Conservation (phyloP, 2,797 vertebrate genomes). For the Varecia variegata region DNA sequence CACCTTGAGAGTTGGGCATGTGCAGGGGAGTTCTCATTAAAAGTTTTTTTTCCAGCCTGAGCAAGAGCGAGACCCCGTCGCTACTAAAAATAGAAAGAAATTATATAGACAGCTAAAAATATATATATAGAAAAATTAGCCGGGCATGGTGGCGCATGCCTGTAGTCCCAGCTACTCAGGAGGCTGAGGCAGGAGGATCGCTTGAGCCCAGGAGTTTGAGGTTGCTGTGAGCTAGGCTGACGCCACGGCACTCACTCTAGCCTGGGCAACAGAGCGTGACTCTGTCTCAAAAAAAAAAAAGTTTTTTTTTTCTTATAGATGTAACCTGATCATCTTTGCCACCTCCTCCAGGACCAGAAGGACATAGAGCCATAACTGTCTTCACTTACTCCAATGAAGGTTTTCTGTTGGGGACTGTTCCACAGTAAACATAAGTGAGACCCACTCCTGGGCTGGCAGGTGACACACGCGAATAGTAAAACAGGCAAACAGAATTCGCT, state of each 20-base stretch:
- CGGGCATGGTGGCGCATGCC: too few species aligned
- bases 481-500: not conserved
- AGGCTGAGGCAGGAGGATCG: too few species aligned
- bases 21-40: not conserved
- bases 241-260: too few species aligned
- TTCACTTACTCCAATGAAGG: conserved; percentile 70
- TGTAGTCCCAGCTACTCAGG: too few species aligned
- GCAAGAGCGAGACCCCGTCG: too few species aligned
- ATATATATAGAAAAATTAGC: too few species aligned
- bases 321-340: not conserved
- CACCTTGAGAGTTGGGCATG: not conserved
- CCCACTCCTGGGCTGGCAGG: conserved; percentile 51
- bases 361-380: not conserved
- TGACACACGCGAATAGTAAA: not conserved
- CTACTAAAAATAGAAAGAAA: too few species aligned
- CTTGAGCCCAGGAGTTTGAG: too few species aligned
- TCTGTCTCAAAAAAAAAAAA: too few species aligned
- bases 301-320: not conserved
- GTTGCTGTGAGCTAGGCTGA: too few species aligned
- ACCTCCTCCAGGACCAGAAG: not conserved
- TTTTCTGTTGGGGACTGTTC: conserved; percentile 56
- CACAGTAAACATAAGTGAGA: conserved; percentile 54
- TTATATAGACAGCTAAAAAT: too few species aligned
- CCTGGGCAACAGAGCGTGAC: too few species aligned
- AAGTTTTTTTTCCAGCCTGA: not conserved